Base-by-base conservation (phyloP, 2,113 vertebrate species). In the Herpailurus yagouaroundi region DNA sequence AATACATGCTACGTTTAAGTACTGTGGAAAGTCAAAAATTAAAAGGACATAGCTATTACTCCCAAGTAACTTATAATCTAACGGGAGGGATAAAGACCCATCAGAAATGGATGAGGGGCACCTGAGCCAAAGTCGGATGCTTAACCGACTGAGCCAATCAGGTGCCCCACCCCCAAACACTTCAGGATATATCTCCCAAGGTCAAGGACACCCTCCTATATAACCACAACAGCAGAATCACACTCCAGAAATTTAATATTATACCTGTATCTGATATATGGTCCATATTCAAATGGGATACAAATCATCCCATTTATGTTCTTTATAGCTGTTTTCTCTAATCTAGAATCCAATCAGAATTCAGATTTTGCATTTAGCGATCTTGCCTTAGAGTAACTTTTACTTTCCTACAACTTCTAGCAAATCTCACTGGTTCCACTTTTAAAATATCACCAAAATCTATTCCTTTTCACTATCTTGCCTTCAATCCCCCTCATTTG, bases 381-480 rank as follows among this genome's bases (percentile, higher is more conserved):
- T 48, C 68, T 76, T 82, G 55, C 33, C 15, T n/a, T 68, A 4
- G 12, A 60, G 10, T 63, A 79, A 87, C 14, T 83, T 93, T 83
- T 15, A 91, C 38, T 89, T 96, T 95, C 31, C 60, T 73, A 2
- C 1, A 95, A 93, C 21, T 66, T 90, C 57, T 94, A 93, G 81
- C 31, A 91, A 89, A 33, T 93, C 33, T 71, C 50, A 74, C 3
- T 5, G 2, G 80, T 33, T 76, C 64, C 73, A 73, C 45, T 93
- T 83, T 74, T 60, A 27, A 95, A 94, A 33, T 45, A 85, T 55
- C 27, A 63, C 55, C 29, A 33, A 84, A 76, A 93, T 74, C 21
- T 48, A 81, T 83, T 83, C 38, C 38, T 92, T 94, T 96, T 86
- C 57, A 91, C 18, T 5, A 66, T 41, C 48, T 50, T 76, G 19